A percentile compares a stretch with the other conserved stretches of the same genome.
Conservation (phyloP, 2,113 vertebrate species). For the Neodontobutis hainanensis region DNA sequence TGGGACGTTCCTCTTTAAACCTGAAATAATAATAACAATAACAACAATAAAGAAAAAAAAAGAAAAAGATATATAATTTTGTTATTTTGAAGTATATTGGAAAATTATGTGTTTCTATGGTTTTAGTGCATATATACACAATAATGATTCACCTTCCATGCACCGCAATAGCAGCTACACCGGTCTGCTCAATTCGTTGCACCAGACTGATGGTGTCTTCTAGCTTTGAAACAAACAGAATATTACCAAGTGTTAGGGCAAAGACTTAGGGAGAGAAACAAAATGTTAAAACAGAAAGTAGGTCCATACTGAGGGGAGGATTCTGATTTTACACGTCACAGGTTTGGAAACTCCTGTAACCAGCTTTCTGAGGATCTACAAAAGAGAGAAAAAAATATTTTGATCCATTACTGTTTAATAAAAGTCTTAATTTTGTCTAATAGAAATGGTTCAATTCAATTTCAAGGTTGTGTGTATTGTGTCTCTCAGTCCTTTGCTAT, state of each 20-base stretch:
- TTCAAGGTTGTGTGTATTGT: too few relatives aligned
- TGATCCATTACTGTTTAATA: too few relatives aligned
- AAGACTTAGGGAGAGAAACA: neutral
- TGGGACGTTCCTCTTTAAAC: conserved; percentile 92
- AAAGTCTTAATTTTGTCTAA: too few relatives aligned
- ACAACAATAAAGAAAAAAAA: too few relatives aligned
- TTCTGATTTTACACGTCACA: conserved; percentile 96
- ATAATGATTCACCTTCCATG: conserved; percentile 87
- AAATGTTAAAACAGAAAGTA: neutral
- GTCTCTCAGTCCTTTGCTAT: too few relatives aligned
- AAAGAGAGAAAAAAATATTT: neutral
- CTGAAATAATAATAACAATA: conserved; percentile 68
- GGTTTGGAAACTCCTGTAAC: conserved; percentile 87
- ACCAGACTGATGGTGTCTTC: conserved; percentile 89
- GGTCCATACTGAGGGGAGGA: conserved; percentile 88
- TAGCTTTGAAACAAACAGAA: conserved; percentile 71
- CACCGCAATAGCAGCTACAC: conserved; percentile 91
- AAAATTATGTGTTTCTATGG: too few relatives aligned
- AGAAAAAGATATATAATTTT: too few relatives aligned
- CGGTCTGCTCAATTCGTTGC: conserved; percentile 89
- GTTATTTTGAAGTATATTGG: too few relatives aligned
- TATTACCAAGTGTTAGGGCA: neutral
- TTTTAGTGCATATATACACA: neutral
- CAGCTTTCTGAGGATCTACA: conserved; percentile 88
- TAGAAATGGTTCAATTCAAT: too few relatives aligned